Evolutionary conservation across 2,888 invertebrate genomes (phyloP).

Genomic region (Ophion ventricosus): DNA sequence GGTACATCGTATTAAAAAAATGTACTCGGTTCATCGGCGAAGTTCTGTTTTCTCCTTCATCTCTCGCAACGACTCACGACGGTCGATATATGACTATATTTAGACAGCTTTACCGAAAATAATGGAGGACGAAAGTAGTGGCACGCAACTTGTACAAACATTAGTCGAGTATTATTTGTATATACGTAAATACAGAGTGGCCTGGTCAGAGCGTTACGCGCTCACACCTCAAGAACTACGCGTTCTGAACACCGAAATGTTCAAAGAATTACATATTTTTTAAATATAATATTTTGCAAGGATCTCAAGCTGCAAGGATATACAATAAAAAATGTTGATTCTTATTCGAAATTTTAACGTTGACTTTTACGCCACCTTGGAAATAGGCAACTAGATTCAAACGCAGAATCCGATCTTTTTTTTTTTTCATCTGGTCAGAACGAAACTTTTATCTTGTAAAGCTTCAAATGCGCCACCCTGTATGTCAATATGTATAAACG

Average conservation of each 20-base stretch:
- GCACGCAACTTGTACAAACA: neutral
- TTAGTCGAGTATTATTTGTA: neutral
- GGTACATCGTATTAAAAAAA: constrained; percentile 14
- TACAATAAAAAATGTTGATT: no score
- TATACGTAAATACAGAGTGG: neutral
- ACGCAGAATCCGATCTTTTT: no score
- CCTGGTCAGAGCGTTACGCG: no score
- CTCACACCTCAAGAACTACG: neutral
- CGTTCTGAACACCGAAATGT: neutral
- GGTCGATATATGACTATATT: neutral
- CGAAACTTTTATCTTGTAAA: neutral
- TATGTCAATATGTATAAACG: neutral
- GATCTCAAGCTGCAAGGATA: no score
- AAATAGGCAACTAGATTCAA: no score
- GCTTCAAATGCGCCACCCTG: neutral
- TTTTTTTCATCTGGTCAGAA: no score
- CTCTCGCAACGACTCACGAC: neutral
- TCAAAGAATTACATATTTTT: neutral
- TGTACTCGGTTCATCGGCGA: neutral
- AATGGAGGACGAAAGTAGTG: neutral
- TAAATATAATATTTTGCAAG: no score
- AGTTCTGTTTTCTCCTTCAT: constrained; percentile 1
- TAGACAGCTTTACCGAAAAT: neutral
- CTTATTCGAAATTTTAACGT: no score
- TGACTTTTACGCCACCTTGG: no score